Base-by-base conservation (phyloP, 2,797 vertebrate species). In the Esox masquinongy region DNA sequence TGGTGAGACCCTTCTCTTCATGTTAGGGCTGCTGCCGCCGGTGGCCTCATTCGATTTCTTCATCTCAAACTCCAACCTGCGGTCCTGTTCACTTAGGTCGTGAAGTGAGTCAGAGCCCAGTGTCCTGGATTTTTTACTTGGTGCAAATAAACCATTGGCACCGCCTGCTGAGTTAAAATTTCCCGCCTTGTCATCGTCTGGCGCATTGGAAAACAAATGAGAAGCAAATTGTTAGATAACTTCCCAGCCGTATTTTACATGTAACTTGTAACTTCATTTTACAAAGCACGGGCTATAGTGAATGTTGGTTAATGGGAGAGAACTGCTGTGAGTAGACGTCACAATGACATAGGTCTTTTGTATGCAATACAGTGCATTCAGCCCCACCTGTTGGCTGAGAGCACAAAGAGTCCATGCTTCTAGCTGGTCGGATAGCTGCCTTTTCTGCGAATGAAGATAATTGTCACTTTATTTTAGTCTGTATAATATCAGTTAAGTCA, bases 341-440 rank as follows among this genome's bases (percentile, higher is more conserved):
- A 59, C n/a, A 2, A 59, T 24, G 53, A 59, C 29, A 34, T 29
- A 66, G 5, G 63, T 66, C 4, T 66, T 31, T 31, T 66, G 26
- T 66, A 66, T 66, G 63, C 26, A 66, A 66, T 66, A 26, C 29
- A 66, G 26, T 66, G 26, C 24, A 66, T 66, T 31, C 63, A 66
- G 81, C 78, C 92, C 92, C 88, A 99, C 98, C 97, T 92, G 95
- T 93, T 76, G 97, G 95, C 81, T 97, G 85, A 34, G 97, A 98
- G 83, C 97, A 99, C 84, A 99, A 88, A 0, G 98, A 99, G 85
- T 99, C 97, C 98, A 99, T 99, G 88, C 98, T 99, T 91, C 98
- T 98, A 14, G 97, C 97, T 0, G 97, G 96, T 16, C 97, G 94
- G 73, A 99, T 96, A 64, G 95, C 92, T 80, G 95, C 90, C 88